Evolutionary conservation across 2,113 vertebrate genomes (phyloP).

Genomic region (Chloropsis hardwickii): DNA sequence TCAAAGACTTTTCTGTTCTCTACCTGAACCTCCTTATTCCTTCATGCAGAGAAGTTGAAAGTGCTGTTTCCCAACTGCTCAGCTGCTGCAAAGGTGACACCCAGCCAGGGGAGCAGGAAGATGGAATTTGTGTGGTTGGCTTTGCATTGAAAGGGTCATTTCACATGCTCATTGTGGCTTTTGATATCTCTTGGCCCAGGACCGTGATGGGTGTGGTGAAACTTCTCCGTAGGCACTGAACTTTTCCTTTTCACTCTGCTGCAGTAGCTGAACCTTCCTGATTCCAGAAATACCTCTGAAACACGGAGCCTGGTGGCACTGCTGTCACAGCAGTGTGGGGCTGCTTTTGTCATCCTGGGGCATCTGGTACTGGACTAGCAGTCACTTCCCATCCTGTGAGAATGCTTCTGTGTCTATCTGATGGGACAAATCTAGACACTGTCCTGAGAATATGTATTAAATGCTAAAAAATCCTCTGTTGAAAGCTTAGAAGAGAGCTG

Average conservation of each 20-base stretch:
- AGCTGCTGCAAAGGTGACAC: background rate
- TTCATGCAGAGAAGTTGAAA: background rate
- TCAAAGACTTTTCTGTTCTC: background rate
- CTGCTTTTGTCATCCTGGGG: background rate
- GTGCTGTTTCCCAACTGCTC: background rate
- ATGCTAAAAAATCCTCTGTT: background rate
- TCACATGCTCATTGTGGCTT: background rate
- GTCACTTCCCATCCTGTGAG: background rate
- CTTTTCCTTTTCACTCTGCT: background rate
- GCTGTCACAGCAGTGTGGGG: background rate
- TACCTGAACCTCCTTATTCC: rapidly evolving
- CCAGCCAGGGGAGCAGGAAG: background rate
- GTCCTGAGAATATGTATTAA: background rate
- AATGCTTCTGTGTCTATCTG: background rate
- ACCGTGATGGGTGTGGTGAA: background rate
- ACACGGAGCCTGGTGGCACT: background rate
- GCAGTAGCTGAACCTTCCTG: background rate
- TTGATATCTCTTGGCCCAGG: background rate
- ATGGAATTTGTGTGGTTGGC: background rate
- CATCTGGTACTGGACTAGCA: background rate
- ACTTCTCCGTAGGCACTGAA: background rate
- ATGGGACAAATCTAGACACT: background rate
- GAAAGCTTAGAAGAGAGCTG: background rate
- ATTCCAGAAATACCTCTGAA: background rate
- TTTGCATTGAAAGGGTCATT: background rate